Conservation (phyloP, 2,797 vertebrate species). For the Momotus momota region DNA sequence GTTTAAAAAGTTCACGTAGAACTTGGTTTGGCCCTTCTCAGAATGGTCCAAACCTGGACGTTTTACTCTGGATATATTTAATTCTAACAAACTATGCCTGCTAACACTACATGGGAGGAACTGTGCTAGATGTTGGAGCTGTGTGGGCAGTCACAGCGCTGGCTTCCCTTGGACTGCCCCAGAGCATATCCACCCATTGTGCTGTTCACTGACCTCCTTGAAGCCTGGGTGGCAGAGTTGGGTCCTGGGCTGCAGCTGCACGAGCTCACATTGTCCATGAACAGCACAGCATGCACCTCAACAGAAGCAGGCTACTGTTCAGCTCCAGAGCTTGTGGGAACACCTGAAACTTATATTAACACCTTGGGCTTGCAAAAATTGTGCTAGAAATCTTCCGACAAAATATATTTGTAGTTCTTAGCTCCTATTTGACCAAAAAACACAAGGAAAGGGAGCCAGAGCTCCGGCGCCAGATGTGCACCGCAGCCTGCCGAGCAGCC, state of each 20-base stretch:
- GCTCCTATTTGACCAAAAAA: background rate
- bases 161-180: background rate
- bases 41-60: background rate
- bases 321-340: background rate
- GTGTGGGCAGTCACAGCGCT: background rate
- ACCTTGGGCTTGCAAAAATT: background rate
- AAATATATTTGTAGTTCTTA: background rate
- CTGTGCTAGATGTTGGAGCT: background rate
- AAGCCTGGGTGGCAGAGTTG: background rate
- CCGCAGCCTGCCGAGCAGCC: background rate
- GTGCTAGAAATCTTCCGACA: background rate
- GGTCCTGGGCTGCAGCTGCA: background rate
- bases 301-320: background rate
- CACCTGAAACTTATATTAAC: background rate
- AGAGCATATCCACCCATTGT: rapidly evolving
- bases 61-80: background rate
- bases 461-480: background rate
- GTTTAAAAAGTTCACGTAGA: slow-evolving; percentile 42
- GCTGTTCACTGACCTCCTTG: rapidly evolving
- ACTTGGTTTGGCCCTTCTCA: background rate
- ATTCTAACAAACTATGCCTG: background rate
- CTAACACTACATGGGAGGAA: rapidly evolving
- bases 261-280: rapidly evolving
- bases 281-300: background rate
- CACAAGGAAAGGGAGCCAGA: background rate